Evolutionary conservation across 2,888 invertebrate genomes (phyloP), one percentile per base, ranked within the genome.

Genomic region (Apoda limacodes): DNA sequence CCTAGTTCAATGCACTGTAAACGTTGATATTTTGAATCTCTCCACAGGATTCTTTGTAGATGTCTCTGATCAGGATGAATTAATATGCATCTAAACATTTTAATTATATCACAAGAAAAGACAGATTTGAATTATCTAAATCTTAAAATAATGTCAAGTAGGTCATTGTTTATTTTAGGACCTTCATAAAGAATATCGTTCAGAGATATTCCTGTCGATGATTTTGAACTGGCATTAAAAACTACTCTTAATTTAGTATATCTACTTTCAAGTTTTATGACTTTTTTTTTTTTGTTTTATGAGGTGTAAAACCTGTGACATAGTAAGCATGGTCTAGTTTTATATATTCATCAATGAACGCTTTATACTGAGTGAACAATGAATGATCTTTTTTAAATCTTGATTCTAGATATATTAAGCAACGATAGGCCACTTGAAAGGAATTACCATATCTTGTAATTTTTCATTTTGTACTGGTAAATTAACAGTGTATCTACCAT

Each of bases 111-210:
- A 22, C 29, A 34, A 3, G 34, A 29, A 19, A 42, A 36, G 1
- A 21, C 34, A 38, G 25, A 38, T 28, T 36, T 35, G 31, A 34
- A 34, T 3, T 30, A 5, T 33, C 42, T 29, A 22, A 39, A 42
- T 9, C 38, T 29, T n/a, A 42, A n/a, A 26, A 38, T 35, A 19
- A 44, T 40, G 22, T 42, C 37, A 6, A 38, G n/a, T 5, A 43
- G 3, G 15, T 39, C 24, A 3, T 24, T 24, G n/a, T 24, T n/a
- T 13, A 24, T 5, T 20, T 32, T 13, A 22, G 28, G 29, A n/a
- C 17, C 30, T 35, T 13, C 9, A 10, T 22, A 26, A 25, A 15
- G 4, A 22, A 15, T n/a, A 21, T 5, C 21, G 25, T 31, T 25
- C 2, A 45, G 23, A 2, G 42, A 39, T 26, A 22, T n/a, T 7